Evolutionary conservation across 1,140 invertebrate species (phyloP).

Genomic region (Potamilus streckersoni): DNA sequence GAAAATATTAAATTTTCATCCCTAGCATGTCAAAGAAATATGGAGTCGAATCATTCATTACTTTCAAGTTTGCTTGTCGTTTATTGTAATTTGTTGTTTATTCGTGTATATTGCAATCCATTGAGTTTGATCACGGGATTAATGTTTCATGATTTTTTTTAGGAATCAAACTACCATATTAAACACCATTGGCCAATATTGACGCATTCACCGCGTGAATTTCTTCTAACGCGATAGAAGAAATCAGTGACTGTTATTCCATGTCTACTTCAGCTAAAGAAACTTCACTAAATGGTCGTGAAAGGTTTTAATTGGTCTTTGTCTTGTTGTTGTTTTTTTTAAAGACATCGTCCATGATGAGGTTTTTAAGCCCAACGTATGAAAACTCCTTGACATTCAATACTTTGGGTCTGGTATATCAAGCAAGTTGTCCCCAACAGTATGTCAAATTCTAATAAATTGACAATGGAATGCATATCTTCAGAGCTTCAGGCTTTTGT

Average conservation of each 20-base stretch:
- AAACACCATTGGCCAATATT: neutral
- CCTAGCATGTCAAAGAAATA: neutral
- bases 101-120: neutral
- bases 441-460: neutral
- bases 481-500: neutral
- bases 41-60: slow-evolving; percentile 6
- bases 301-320: neutral
- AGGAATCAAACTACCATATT: neutral
- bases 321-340: neutral
- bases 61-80: neutral
- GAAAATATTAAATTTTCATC: neutral
- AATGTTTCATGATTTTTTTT: neutral
- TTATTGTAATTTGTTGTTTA: neutral
- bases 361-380: neutral
- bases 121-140: neutral
- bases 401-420: neutral
- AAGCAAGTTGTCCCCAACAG: neutral
- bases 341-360: neutral
- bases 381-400: neutral
- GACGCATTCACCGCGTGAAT: slow-evolving; percentile 5
- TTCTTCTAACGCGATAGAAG: neutral
- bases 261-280: neutral
- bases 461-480: neutral
- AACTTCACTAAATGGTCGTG: neutral
- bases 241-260: neutral